Percentiles rank a stretch among this genome's conserved stretches.
These are phyloP conservation scores for Zaprionus ornatus DNA, from an alignment of 1,140 invertebrate genomes.

Conservation along the genomic window DNA sequence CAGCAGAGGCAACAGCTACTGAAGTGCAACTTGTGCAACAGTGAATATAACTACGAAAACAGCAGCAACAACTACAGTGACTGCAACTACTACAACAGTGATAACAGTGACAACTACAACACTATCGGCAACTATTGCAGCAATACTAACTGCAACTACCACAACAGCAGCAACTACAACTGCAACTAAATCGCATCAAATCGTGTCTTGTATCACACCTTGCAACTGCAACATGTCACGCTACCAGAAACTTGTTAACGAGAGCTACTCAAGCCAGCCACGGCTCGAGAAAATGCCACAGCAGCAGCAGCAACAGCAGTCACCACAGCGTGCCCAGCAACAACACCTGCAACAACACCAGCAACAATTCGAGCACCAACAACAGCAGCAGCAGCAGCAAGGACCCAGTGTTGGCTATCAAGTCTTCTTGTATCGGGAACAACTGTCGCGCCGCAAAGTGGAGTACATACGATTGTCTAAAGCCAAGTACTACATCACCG, in stretches of 20 bases:
- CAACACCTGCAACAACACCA: slow-evolving; percentile 9
- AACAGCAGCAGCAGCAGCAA: slow-evolving; percentile 20
- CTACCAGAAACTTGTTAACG: slow-evolving; percentile 31
- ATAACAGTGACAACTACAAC: not conserved
- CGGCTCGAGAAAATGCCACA: not conserved
- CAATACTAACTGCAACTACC: not conserved
- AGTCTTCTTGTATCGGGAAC: slow-evolving; percentile 66
- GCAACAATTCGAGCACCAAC: slow-evolving; percentile 10
- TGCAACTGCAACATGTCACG: slow-evolving; percentile 25
- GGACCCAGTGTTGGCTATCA: slow-evolving; percentile 62
- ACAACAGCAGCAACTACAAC: not conserved
- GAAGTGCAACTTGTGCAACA: not conserved
- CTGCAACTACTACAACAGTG: not conserved
- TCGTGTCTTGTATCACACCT: slow-evolving; percentile 13
- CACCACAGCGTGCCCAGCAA: not conserved
- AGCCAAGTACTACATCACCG: slow-evolving; percentile 74
- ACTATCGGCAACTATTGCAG: not conserved
- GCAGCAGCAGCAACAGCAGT: not conserved
- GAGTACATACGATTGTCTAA: slow-evolving; percentile 69
- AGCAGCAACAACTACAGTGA: not conserved
- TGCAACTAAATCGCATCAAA: slow-evolving; percentile 15
- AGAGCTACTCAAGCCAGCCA: not conserved
- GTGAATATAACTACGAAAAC: slow-evolving; percentile 3
- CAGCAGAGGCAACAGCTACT: not conserved
- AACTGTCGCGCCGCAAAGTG: slow-evolving; percentile 62